Evolutionary conservation across 92 coral and sea anemone genomes (phyloP).

Genomic region (Umimayanthus kanabou): DNA sequence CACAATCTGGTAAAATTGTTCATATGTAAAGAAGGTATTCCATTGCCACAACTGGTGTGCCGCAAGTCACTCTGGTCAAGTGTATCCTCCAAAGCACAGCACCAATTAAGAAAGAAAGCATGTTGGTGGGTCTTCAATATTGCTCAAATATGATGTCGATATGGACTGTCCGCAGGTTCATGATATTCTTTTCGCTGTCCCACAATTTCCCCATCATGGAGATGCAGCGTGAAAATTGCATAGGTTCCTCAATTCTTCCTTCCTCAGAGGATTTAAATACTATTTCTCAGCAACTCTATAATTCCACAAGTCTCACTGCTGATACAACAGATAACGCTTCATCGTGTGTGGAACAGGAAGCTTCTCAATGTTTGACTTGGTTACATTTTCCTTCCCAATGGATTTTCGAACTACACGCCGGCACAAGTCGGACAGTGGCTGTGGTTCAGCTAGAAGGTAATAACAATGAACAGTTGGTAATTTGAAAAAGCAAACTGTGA

Average conservation of each 20-base stretch:
- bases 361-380: slow-evolving; percentile 85
- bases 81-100: neutral
- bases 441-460: slow-evolving; percentile 91
- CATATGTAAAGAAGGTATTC: neutral
- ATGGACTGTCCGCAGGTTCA: neutral
- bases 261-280: neutral
- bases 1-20: neutral
- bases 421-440: slow-evolving; percentile 92
- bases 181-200: neutral
- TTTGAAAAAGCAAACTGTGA: neutral
- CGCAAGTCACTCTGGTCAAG: neutral
- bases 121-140: neutral
- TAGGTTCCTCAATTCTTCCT: neutral
- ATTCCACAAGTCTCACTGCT: slow-evolving; percentile 51
- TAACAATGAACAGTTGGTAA: neutral
- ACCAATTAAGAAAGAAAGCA: neutral
- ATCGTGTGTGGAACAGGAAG: slow-evolving; percentile 89
- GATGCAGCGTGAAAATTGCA: neutral
- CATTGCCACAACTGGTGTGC: neutral
- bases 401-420: slow-evolving; percentile 95
- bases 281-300: neutral
- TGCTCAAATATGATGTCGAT: neutral
- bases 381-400: slow-evolving; percentile 90
- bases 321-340: slow-evolving; percentile 92
- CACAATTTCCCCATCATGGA: neutral